Evolutionary conservation across 2,113 vertebrate genomes (phyloP), one percentile per base, ranked within the genome.

Genomic region (Dasypus novemcinctus): DNA sequence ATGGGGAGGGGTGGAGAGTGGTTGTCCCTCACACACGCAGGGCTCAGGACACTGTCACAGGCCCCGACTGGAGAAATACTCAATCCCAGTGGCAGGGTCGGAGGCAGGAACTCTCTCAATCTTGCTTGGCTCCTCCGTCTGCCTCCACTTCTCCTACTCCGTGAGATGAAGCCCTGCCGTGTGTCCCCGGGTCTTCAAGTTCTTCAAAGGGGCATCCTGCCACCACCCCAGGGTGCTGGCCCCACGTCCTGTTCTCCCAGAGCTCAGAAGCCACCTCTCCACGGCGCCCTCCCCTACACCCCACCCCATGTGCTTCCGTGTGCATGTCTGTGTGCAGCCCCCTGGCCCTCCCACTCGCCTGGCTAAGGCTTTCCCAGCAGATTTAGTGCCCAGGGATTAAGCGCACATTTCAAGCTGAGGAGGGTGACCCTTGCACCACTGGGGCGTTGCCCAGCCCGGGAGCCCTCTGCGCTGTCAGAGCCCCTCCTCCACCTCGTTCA

Each of bases 271-370:
- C 33, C 4, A 1, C 59, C 46, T 76, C 69, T 75, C 69, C 66
- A 23, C 27, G 5, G 7, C 14, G 20, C 79, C 27, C 2, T 2
- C 36, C 41, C 54, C 27, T 38, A n/a, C 11, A 33, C 29, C 20
- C 25, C 72, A 41, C 75, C 89, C 14, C 21, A 4, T n/a, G 91
- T 92, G 69, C 91, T 95, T 89, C 82, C 6, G 95, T 94, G 96
- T 97, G 97, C 97, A 98, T 98, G 97, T 97, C 95, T 81, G 59
- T 96, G 96, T 94, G 52, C 90, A 13, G 63, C 54, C 52, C 61
- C 46, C n/a, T 14, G 27, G 36, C 78, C 61, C 72, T 54, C 84
- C 66, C 20, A 20, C 75, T 80, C 54, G 61, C 74, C 66, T 76
- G 63, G 93, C 90, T 94, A 29, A 96, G 21, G 87, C 72, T 85